Percentiles rank a stretch among this genome's conserved stretches.
Conservation (phyloP, 2,888 invertebrate species). For the Thyatira batis region DNA sequence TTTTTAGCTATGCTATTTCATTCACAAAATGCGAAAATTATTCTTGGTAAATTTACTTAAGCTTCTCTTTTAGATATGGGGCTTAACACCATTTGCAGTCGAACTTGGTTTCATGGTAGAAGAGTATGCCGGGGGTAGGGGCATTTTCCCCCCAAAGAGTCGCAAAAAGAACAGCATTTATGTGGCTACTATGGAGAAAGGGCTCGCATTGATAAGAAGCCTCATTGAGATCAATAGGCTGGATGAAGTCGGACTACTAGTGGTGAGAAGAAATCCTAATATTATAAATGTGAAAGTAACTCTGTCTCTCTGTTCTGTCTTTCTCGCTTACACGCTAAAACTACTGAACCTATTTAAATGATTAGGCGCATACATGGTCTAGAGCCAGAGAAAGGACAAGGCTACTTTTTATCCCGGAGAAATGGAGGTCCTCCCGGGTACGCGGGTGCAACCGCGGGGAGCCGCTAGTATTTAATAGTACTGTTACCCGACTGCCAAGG, state of each 20-base stretch:
- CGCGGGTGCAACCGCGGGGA: too few relatives aligned
- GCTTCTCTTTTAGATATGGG: conserved; percentile 85
- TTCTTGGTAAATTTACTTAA: not conserved
- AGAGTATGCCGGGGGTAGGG: conserved; percentile 97
- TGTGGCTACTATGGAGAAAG: conserved; percentile 98
- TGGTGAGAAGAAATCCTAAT: conserved; percentile 59
- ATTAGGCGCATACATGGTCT: too few relatives aligned
- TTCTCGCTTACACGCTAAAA: too few relatives aligned
- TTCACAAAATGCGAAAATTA: not conserved
- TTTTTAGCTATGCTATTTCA: not conserved
- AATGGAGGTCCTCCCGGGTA: too few relatives aligned
- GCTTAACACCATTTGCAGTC: conserved; percentile 93
- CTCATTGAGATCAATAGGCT: conserved; percentile 90
- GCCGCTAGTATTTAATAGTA: too few relatives aligned
- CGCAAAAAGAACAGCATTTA: conserved; percentile 90
- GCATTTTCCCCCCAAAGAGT: conserved; percentile 92
- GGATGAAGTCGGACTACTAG: conserved; percentile 89
- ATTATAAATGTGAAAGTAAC: too few relatives aligned
- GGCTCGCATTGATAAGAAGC: conserved; percentile 91
- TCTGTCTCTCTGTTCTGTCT: too few relatives aligned
- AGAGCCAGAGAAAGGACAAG: too few relatives aligned
- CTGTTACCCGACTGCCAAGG: too few relatives aligned
- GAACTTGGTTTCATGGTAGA: conserved; percentile 94
- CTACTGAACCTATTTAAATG: too few relatives aligned
- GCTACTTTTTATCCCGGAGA: too few relatives aligned